Conservation (phyloP, 2,888 invertebrate genomes). For the Subacronicta megacephala region DNA sequence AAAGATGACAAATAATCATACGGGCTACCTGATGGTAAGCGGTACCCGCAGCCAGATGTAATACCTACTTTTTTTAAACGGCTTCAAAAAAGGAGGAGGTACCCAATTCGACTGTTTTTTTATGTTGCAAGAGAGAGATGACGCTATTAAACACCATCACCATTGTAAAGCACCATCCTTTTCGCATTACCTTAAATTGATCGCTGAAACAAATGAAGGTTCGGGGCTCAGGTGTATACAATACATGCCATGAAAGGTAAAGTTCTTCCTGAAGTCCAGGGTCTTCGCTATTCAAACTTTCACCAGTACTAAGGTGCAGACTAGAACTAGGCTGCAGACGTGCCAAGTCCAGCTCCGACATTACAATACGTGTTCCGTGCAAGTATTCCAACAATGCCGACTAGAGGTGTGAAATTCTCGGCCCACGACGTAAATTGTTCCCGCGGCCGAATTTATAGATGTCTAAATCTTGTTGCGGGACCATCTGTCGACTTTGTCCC, state of each 20-base stretch:
- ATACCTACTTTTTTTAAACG: too few relatives aligned
- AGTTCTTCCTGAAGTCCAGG: neutral
- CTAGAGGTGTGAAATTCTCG: conserved; percentile 53
- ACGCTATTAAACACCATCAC: too few relatives aligned
- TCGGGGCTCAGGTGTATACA: too few relatives aligned
- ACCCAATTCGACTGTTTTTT: too few relatives aligned
- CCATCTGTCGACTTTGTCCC: conserved; percentile 40
- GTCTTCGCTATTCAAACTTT: neutral
- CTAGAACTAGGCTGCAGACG: neutral
- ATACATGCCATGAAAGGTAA: neutral
- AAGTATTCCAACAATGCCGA: conserved; percentile 42
- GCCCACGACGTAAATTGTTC: conserved; percentile 48
- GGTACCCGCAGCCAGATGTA: too few relatives aligned
- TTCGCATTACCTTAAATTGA: too few relatives aligned
- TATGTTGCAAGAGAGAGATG: too few relatives aligned
- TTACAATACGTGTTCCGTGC: conserved; percentile 10
- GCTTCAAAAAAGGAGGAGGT: too few relatives aligned
- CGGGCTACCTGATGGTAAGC: too few relatives aligned
- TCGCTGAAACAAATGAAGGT: too few relatives aligned
- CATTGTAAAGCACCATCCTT: too few relatives aligned
- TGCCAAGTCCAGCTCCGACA: neutral
- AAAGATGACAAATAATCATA: too few relatives aligned
- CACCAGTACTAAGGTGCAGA: neutral
- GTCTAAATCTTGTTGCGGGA: conserved; percentile 59
- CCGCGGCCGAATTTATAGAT: conserved; percentile 56